These are phyloP conservation scores for Drosophila aldrichi DNA, from an alignment of 2,888 invertebrate species.

Conservation along the genomic window DNA sequence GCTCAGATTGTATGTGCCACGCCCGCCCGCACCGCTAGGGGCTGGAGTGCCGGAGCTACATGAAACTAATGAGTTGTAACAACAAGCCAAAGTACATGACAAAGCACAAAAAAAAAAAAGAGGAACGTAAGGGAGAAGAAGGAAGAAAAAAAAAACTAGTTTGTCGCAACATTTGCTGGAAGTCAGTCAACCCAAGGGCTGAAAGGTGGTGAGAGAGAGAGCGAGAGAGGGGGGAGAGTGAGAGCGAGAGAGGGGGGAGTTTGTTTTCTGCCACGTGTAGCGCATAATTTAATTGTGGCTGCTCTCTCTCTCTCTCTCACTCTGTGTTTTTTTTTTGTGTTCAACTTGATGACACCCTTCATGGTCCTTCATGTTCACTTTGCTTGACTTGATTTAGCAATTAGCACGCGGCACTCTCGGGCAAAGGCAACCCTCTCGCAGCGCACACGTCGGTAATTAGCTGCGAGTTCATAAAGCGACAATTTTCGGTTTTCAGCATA, in stretches of 20 bases:
- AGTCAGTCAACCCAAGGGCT: conserved; percentile 7
- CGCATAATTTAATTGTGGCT: conserved; percentile 71
- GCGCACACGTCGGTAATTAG: conserved; percentile 44
- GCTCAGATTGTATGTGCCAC: conserved; percentile 40
- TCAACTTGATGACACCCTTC: conserved; percentile 16
- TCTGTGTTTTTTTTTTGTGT: background rate
- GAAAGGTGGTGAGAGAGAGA: background rate
- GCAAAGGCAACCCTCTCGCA: conserved; percentile 26
- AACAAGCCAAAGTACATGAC: conserved; percentile 68
- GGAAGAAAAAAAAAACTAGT: conserved; percentile 2
- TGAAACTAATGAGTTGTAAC: conserved; percentile 76
- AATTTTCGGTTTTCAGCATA: conserved; percentile 43
- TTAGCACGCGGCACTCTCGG: conserved; percentile 56
- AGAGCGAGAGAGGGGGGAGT: background rate
- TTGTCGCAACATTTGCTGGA: conserved; percentile 17
- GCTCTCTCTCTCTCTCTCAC: background rate
- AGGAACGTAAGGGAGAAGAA: background rate
- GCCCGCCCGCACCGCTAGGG: background rate
- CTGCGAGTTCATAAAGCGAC: conserved; percentile 58
- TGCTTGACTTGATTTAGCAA: conserved; percentile 68
- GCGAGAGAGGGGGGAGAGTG: too few relatives aligned
- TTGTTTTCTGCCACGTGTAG: conserved; percentile 39
- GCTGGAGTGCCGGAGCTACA: conserved; percentile 41
- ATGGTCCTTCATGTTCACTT: conserved; percentile 33
- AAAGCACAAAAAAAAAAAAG: conserved; percentile 35